These are phyloP conservation scores for Molothrus ater DNA, from an alignment of 2,797 vertebrate species.

Conservation along the genomic window DNA sequence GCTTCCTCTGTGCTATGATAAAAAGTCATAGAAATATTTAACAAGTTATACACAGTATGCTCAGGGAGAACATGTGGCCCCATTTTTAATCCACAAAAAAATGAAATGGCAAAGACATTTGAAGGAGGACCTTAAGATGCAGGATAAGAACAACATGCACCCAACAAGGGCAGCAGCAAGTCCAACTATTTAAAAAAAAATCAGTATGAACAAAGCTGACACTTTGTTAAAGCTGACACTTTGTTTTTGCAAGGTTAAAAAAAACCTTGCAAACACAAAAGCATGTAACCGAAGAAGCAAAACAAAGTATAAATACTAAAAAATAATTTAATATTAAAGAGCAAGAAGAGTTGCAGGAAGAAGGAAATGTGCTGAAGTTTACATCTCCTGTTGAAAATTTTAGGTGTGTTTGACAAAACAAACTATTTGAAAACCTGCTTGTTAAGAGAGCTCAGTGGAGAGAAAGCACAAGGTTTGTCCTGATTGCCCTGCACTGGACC, in stretches of 20 bases:
- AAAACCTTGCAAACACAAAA: not conserved
- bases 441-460: not conserved
- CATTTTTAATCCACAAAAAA: not conserved
- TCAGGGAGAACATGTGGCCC: not conserved
- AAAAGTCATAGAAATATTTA: not conserved
- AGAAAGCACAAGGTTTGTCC: not conserved
- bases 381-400: not conserved
- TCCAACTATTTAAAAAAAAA: not conserved
- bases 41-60: not conserved
- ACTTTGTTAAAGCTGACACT: not conserved
- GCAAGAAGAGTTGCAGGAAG: not conserved
- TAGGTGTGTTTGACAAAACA: not conserved
- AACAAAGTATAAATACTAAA: not conserved
- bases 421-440: not conserved
- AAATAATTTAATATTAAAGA: not conserved
- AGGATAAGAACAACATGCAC: not conserved
- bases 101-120: not conserved
- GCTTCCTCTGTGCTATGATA: not conserved
- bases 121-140: not conserved
- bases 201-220: not conserved
- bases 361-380: not conserved
- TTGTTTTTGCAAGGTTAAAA: not conserved
- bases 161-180: not conserved
- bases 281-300: not conserved
- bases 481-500: not conserved